Percentiles rank a stretch among this genome's conserved stretches.
These are phyloP conservation scores for Syngnathus floridae DNA, from an alignment of 2,113 vertebrate genomes.

Conservation along the genomic window DNA sequence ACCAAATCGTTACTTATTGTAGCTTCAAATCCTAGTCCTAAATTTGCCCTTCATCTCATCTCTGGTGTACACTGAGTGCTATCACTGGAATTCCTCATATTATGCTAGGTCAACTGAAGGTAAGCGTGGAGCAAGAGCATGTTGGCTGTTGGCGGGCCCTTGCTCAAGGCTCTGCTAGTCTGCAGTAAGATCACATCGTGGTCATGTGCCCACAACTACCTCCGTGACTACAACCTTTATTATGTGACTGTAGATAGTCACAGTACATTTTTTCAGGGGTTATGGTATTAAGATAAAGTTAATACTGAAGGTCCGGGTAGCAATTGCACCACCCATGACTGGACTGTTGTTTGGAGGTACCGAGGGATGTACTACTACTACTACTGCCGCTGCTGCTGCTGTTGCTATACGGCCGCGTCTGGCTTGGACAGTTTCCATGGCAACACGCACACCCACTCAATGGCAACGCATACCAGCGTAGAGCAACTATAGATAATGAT, in stretches of 20 bases:
- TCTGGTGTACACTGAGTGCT: neutral
- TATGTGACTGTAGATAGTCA: neutral
- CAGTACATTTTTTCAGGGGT: neutral
- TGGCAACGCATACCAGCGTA: constrained; percentile 52
- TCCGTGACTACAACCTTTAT: neutral
- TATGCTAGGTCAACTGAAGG: neutral
- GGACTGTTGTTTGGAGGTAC: neutral
- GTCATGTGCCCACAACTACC: constrained; percentile 1
- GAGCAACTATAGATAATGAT: constrained; percentile 67
- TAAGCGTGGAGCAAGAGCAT: neutral
- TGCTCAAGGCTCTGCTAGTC: neutral
- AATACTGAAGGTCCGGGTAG: neutral
- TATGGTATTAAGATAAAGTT: too few relatives aligned
- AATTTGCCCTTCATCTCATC: neutral
- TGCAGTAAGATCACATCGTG: neutral
- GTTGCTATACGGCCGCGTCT: constrained; percentile 63
- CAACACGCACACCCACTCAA: constrained; percentile 71
- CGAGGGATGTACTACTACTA: neutral
- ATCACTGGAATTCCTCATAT: neutral
- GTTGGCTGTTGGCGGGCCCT: neutral
- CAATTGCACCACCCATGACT: neutral
- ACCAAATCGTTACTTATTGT: neutral
- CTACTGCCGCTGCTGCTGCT: constrained; percentile 29
- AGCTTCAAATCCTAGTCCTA: neutral
- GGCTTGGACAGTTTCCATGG: constrained; percentile 77